phyloP scores from a whole-genome alignment of 1,140 invertebrate genomes.

The Papilio polyxenes region DNA sequence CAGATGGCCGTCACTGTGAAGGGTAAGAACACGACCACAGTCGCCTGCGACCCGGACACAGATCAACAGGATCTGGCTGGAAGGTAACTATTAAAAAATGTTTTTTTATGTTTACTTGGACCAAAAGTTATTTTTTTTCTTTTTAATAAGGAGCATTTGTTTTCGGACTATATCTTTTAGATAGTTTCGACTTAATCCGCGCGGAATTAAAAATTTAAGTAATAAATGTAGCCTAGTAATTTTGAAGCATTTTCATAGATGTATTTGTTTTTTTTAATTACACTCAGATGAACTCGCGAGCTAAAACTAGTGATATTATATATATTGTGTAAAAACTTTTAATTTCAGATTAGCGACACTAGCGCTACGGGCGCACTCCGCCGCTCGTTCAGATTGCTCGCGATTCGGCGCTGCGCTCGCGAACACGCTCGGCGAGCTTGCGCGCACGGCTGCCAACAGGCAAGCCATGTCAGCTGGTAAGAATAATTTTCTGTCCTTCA shows the following conservation, averaged over 20 bases:
- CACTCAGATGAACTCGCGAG: not conserved
- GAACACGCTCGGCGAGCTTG: constrained; percentile 72
- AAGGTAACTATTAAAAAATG: constrained; percentile 49
- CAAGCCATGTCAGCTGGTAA: constrained; percentile 55
- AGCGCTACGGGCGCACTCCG: constrained; percentile 65
- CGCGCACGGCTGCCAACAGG: constrained; percentile 62
- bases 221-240: too few species aligned
- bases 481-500: not conserved
- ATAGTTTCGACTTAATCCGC: too few species aligned
- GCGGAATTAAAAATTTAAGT: too few species aligned
- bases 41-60: constrained; percentile 63
- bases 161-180: too few species aligned
- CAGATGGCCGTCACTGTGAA: constrained; percentile 63
- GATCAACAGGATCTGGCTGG: constrained; percentile 70
- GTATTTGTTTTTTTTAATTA: not conserved
- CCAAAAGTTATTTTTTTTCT: too few species aligned
- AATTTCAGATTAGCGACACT: constrained; percentile 64
- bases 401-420: constrained; percentile 66
- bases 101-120: too few species aligned
- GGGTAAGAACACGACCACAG: constrained; percentile 55
- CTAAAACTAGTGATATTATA: too few species aligned
- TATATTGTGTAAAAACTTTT: not conserved
- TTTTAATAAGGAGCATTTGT: too few species aligned
- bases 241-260: too few species aligned
- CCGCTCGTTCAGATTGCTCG: constrained; percentile 62